Base-by-base conservation (phyloP, 2,888 invertebrate genomes). In the Brachynemurus nebulosus region DNA sequence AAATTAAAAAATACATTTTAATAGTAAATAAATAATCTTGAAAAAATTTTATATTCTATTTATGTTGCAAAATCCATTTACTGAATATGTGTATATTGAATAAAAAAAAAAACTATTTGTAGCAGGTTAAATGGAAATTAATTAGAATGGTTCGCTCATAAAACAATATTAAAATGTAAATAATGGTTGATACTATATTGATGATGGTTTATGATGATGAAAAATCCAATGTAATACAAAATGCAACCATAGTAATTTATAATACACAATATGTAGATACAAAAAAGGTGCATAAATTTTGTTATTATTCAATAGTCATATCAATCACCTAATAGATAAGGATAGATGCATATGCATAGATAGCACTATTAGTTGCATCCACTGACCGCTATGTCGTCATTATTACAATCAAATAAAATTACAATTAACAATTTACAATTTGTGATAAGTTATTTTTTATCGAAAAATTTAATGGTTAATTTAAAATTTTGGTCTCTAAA, bases 151-250 rank as follows among this genome's bases (percentile, higher is more conserved):
- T 30, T 30, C 14, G n/a, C n/a, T 30, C 14, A 14, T 30, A 30
- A 30, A 30, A 30, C 14, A n/a, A 30, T 30, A 30, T 30, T 30
- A 30, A 30, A 30, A 30, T 30, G 30, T 30, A 30, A 30, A 30
- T 30, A 30, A 30, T 14, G 30, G n/a, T 30, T 12, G n/a, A n/a
- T n/a, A n/a, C n/a, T n/a, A n/a, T n/a, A n/a, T n/a, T n/a, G n/a
- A n/a, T n/a, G n/a, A 30, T 30, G 30, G 30, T 30, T 30, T 30
- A 30, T 30, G 30, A 6, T 30, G 30, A 30, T 30, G 30, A 30
- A 30, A 30, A 30, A 30, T 30, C 14, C 30, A 30, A 30, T 14
- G 14, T 30, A 30, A 5, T n/a, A n/a, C n/a, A n/a, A n/a, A n/a
- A n/a, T n/a, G n/a, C n/a, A n/a, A n/a, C n/a, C n/a, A n/a, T n/a